A percentile compares a stretch with the other conserved stretches of the same genome.
phyloP scores from a whole-genome alignment of 2,888 invertebrate species.

The Drosophila hamatofila region DNA sequence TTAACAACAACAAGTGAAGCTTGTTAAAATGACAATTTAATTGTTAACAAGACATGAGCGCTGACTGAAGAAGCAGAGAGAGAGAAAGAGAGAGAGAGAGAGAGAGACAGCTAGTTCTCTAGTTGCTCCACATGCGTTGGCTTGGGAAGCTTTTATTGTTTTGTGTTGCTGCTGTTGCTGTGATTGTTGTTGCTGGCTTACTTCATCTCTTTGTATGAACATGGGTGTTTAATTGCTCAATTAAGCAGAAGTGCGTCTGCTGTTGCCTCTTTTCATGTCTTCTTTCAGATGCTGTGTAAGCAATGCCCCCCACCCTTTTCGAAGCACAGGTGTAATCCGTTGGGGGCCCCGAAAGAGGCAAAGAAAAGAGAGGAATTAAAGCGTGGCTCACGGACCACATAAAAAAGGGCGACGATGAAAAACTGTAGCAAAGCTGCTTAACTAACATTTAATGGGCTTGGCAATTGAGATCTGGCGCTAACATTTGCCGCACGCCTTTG shows the following conservation, averaged over 20 bases:
- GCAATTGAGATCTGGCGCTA: conserved; percentile 70
- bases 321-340: conserved; percentile 70
- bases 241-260: conserved; percentile 76
- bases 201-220: conserved; percentile 61
- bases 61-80: conserved; percentile 21
- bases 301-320: conserved; percentile 24
- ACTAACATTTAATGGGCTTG: conserved; percentile 64
- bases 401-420: conserved; percentile 26
- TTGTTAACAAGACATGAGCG: conserved; percentile 76
- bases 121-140: conserved; percentile 75
- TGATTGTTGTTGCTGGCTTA: conserved; percentile 39
- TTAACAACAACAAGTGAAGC: conserved; percentile 72
- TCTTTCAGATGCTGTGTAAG: conserved; percentile 60
- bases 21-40: conserved; percentile 84
- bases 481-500: conserved; percentile 59
- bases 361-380: conserved; percentile 11
- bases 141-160: conserved; percentile 72
- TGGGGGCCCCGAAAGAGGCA: conserved; percentile 24
- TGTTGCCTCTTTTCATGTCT: conserved; percentile 24
- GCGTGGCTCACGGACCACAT: conserved; percentile 30
- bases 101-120: conserved; percentile 29
- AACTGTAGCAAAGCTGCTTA: conserved; percentile 71
- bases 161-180: conserved; percentile 7
- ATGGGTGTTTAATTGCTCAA: conserved; percentile 83
- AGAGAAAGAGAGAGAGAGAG: neutral